These are phyloP conservation scores for Catharus fuscescens DNA, from an alignment of 2,113 vertebrate genomes.

Conservation along the genomic window DNA sequence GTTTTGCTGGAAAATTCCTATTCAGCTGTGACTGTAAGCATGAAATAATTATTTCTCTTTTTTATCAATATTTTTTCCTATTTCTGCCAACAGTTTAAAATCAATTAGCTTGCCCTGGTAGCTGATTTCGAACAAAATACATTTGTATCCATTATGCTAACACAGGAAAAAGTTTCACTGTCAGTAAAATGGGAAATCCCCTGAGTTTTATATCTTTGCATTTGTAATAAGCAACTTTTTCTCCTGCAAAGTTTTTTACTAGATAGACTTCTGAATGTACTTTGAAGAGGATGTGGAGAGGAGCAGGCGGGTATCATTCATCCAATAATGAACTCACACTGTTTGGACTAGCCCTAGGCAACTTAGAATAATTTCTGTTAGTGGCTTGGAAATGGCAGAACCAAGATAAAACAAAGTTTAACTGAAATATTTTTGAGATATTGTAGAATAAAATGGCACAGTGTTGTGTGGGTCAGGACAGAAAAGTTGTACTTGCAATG, in stretches of 20 bases:
- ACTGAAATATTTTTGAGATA: neutral
- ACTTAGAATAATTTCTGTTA: neutral
- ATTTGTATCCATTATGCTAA: neutral
- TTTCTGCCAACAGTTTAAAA: neutral
- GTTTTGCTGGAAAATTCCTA: neutral
- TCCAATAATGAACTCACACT: neutral
- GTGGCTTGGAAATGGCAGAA: neutral
- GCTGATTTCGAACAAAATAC: neutral
- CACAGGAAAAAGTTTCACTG: neutral
- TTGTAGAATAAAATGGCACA: neutral
- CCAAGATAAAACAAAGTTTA: neutral
- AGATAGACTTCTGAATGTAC: neutral
- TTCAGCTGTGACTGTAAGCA: neutral
- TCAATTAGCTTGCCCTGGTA: neutral
- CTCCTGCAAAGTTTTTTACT: neutral
- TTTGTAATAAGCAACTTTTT: neutral
- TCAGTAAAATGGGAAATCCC: neutral
- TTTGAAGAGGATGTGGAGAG: neutral
- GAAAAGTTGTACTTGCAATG: neutral
- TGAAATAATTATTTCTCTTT: constrained; percentile 6
- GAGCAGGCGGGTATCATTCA: neutral
- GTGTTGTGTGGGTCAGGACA: neutral
- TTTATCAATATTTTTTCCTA: neutral
- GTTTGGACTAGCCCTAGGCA: neutral
- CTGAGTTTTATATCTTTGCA: neutral